phyloP scores from a whole-genome alignment of 2,888 invertebrate species.

The Falcaria lacertinaria region DNA sequence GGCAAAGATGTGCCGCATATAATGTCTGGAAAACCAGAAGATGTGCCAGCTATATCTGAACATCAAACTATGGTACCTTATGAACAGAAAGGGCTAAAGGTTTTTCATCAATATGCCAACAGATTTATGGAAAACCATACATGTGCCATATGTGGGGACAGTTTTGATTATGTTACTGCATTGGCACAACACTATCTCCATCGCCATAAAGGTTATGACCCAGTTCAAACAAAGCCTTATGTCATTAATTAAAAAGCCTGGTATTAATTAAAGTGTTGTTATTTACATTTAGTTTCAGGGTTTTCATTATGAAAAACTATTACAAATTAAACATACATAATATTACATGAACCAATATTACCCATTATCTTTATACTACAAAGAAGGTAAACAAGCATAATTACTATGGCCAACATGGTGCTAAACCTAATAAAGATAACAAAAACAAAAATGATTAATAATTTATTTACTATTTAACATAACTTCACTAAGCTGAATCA shows the following conservation, averaged over 20 bases:
- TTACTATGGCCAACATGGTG: no score
- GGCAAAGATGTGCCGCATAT: conserved; percentile 46
- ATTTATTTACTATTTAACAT: conserved; percentile 8
- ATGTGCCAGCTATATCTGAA: conserved; percentile 26
- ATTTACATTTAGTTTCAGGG: no score
- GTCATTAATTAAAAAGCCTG: neutral
- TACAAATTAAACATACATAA: no score
- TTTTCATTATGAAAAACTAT: no score
- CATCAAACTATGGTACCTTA: conserved; percentile 27
- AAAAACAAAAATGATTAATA: conserved; percentile 2
- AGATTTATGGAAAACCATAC: conserved; percentile 33
- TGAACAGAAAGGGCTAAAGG: conserved; percentile 38
- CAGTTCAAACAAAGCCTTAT: conserved; percentile 17
- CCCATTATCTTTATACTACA: no score
- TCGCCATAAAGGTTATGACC: conserved; percentile 47
- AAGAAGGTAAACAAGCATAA: no score
- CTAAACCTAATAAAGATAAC: no score
- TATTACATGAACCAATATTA: no score
- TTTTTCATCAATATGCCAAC: conserved; percentile 36
- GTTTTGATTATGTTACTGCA: conserved; percentile 48
- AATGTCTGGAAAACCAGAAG: conserved; percentile 37
- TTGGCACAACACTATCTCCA: conserved; percentile 55
- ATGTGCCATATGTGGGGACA: conserved; percentile 56
- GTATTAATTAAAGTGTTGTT: no score
- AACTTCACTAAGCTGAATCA: conserved; percentile 12